Evolutionary conservation across 2,113 vertebrate species (phyloP).

Genomic region (Amphilophus citrinellus): DNA sequence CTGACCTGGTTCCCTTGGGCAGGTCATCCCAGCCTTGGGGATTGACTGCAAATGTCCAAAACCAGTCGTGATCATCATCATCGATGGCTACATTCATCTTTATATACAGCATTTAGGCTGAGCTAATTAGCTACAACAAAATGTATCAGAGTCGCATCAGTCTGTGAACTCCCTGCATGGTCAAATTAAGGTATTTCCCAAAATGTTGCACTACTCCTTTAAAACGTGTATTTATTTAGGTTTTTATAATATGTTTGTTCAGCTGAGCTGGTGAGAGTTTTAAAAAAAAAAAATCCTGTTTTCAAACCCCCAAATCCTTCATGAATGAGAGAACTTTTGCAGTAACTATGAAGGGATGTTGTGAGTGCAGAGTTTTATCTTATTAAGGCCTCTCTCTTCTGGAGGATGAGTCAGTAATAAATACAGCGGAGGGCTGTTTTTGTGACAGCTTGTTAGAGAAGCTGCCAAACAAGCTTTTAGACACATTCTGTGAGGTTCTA

Average conservation of each 20-base stretch:
- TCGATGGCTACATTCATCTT: too few species aligned
- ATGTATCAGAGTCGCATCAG: neutral
- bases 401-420: conserved; percentile 37
- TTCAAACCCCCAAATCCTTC: neutral
- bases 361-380: neutral
- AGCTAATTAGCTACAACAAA: neutral
- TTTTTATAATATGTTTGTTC: neutral
- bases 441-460: conserved; percentile 32
- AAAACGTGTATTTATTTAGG: fast-evolving
- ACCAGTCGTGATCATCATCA: too few species aligned
- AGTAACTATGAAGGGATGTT: neutral
- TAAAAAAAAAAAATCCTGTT: neutral
- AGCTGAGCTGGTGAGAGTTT: neutral
- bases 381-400: neutral
- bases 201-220: neutral
- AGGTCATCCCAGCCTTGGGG: too few species aligned
- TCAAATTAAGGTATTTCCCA: neutral
- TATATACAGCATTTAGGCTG: too few species aligned
- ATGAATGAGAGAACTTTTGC: neutral
- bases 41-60: too few species aligned
- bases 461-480: conserved; percentile 56
- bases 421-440: conserved; percentile 21
- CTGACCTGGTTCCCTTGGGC: neutral
- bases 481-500: neutral
- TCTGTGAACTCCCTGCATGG: fast-evolving